A percentile compares a stretch with the other conserved stretches of the same genome.
These are phyloP conservation scores for Drosophila falleni DNA, from an alignment of 2,888 invertebrate species.

Conservation along the genomic window DNA sequence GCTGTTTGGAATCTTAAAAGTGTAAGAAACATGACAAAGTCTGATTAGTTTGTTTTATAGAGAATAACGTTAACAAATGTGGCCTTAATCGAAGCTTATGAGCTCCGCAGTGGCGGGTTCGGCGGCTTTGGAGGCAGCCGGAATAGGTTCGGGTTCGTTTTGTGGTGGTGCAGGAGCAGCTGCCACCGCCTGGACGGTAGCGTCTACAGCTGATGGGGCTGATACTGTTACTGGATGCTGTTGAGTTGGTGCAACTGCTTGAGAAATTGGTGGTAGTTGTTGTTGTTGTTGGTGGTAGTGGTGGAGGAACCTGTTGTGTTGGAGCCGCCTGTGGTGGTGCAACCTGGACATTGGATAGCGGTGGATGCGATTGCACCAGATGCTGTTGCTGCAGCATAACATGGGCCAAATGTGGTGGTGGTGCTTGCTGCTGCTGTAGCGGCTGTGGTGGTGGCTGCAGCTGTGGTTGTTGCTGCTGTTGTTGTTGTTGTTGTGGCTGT, in stretches of 20 bases:
- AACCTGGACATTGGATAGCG: conserved; percentile 64
- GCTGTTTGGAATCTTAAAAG: neutral
- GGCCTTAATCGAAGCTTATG: conserved; percentile 91
- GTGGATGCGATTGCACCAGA: conserved; percentile 7
- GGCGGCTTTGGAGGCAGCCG: conserved; percentile 74
- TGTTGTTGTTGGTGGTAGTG: conserved; percentile 78
- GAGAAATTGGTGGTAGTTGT: conserved; percentile 77
- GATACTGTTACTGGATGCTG: conserved; percentile 84
- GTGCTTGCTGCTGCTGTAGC: conserved; percentile 39
- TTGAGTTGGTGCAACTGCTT: conserved; percentile 82
- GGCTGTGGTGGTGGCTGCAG: conserved; percentile 14
- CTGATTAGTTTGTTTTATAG: neutral
- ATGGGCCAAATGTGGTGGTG: conserved; percentile 52
- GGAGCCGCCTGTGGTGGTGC: conserved; percentile 31
- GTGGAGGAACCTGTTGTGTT: neutral
- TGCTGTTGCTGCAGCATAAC: conserved; percentile 66
- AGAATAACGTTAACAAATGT: conserved; percentile 2
- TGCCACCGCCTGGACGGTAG: conserved; percentile 77
- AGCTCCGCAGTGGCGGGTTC: conserved; percentile 90
- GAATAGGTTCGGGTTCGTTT: conserved; percentile 81
- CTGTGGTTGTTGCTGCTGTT: conserved; percentile 23
- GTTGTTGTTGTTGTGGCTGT: conserved; percentile 35
- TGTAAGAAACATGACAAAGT: neutral
- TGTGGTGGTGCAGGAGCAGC: conserved; percentile 82
- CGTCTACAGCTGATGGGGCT: conserved; percentile 5